Base-by-base conservation (phyloP, 2,797 vertebrate species). In the Basileuterus tristriatus region DNA sequence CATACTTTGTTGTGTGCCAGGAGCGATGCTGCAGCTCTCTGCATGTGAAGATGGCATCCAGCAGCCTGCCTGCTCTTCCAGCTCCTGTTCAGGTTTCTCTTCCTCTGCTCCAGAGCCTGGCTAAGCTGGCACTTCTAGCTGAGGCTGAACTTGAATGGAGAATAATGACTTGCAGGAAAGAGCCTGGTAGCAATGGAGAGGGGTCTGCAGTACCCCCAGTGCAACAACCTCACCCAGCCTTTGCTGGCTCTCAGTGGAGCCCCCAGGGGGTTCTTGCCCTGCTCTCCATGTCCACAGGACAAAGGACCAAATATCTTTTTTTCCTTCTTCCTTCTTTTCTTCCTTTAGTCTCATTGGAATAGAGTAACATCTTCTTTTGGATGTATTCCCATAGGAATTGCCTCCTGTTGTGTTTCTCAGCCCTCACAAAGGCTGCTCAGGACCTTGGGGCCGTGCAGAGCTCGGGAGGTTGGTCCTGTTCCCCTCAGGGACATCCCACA, bases 391-490 rank as follows among this genome's bases (percentile, higher is more conserved):
- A 12, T 2, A 53, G 53, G 74, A 80, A 18, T 71, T 60, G 8
- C 30, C 21, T 84, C n/a, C 44, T 0, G 0, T 30, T 58, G 44
- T 43, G 62, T 75, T 55, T 86, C 18, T 69, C 3, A 78, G 65
- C 34, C 19, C 18, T 87, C 12, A 2, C 14, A 39, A 37, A 83
- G 44, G 55, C 64, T 83, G 60, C 30, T 67, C 36, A 16, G 47
- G 37, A 67, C 8, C 41, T 34, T 74, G 21, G 70, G 60, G 41
- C 64, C 39, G 37, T 30, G 44, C 47, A 74, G 70, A 72, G 29
- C 46, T 60, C 0, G 0, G 52, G 49, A 60, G n/a, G 21, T 39
- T 65, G 44, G n/a, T 75, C 49, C 7, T 32, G 17, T 67, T 6
- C 63, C 15, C 62, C 50, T 26, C 41, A 63, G 56, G n/a, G 58